Evolutionary conservation across 2,113 vertebrate species (phyloP), one percentile per base, ranked within the genome.

Genomic region (Elachura formosa): DNA sequence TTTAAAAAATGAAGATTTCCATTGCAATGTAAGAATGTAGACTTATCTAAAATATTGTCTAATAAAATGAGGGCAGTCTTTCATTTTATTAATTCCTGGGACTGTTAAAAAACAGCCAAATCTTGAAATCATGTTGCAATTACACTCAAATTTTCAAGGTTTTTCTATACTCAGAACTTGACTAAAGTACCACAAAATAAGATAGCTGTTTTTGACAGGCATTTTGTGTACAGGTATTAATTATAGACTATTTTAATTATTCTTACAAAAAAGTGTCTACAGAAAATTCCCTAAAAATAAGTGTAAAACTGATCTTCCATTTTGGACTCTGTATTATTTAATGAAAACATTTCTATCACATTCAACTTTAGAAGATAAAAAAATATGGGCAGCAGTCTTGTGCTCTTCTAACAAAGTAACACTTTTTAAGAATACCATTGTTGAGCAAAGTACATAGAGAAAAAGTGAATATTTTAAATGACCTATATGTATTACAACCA

Each of bases 251-350:
- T 59, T 95, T 78, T 87, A 91, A 56, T 85, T 90, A 61, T 87
- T 95, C 69, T 72, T 72, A 33, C 75, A 91, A 84, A 67, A 20
- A 18, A 85, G 28, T 82, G n/a, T 85, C 74, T 77, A 5, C 73
- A 54, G 74, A 87, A 73, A 94, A 8, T 34, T 82, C 45, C 87
- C 74, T 74, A 91, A 85, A 62, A 96, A 95, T 82, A 89, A 75
- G 28, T 62, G 64, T 38, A 83, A 61, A 86, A 54, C 49, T 56
- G 24, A 73, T 81, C 40, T 89, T 93, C 49, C 45, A 45, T 58
- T 33, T 48, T 49, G 26, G 10, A 13, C 21, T 66, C 49, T 52
- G 26, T 45, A 19, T 18, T 73, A 21, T 52, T 79, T 45, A 82
- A 79, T 61, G 9, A 90, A 93, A 94, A 80, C 49, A 73, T 69